Evolutionary conservation across 2,797 vertebrate species (phyloP).

Genomic region (Premnoplex brunnescens): DNA sequence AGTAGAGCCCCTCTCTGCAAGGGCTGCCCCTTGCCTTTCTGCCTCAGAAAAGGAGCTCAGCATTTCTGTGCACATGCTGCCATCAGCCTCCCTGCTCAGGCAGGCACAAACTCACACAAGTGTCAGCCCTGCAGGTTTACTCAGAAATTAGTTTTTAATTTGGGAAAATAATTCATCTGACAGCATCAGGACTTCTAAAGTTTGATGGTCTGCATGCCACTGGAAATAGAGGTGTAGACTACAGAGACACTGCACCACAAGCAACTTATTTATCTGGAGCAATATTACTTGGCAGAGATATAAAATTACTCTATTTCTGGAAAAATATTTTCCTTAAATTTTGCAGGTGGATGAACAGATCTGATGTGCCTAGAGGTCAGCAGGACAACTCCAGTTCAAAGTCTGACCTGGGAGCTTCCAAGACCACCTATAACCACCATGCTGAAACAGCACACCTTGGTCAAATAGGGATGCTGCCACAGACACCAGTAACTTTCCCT

Average conservation of each 20-base stretch:
- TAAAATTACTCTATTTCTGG: background rate
- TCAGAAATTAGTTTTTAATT: background rate
- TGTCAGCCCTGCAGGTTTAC: background rate
- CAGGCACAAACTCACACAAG: background rate
- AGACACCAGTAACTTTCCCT: background rate
- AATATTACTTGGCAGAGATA: background rate
- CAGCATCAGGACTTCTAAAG: background rate
- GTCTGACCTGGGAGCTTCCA: background rate
- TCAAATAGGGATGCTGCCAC: background rate
- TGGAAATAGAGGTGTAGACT: background rate
- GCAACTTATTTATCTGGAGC: background rate
- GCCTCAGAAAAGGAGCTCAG: background rate
- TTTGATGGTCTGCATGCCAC: background rate
- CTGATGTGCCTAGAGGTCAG: background rate
- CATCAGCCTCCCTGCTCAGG: background rate
- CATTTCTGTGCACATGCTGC: background rate
- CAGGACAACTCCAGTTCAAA: background rate
- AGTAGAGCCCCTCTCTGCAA: background rate
- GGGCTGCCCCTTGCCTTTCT: background rate
- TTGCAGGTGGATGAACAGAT: background rate
- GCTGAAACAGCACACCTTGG: background rate
- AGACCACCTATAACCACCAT: rapidly evolving
- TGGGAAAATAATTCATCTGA: background rate
- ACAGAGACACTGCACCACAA: background rate
- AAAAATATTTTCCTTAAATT: background rate